Base-by-base conservation (phyloP, 2,797 vertebrate species). In the Clamator glandarius region DNA sequence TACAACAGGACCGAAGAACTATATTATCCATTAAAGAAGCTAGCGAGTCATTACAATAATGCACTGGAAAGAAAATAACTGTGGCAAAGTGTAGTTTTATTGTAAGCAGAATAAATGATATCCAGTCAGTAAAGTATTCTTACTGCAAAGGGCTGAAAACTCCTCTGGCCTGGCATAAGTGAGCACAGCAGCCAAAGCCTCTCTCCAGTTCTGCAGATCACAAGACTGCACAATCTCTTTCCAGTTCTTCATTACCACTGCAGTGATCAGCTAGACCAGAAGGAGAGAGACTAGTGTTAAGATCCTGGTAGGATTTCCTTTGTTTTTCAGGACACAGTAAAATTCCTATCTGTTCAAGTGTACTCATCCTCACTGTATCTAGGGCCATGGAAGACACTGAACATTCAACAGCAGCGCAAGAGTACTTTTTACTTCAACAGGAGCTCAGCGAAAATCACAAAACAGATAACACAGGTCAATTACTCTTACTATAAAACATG, bases 211-310 rank as follows among this genome's bases (percentile, higher is more conserved):
- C 87, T 99, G 98, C 95, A 99, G 98, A 46, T 99, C 98, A 87
- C 99, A 99, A 1, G 99, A 99, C 94, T 98, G 98, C 72, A 99
- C 98, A 93, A 99, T 98, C 85, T 99, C 99, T 25, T 97, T 98
- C 99, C 98, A 99, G 96, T 99, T 99, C 94, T 98, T 99, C 78
- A 98, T 99, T 91, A 99, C 99, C 83, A 99, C 99, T 8, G 99
- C 99, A 80, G 98, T 99, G 96, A 99, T 99, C 83, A 99, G 98
- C 99, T 99, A 89, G 29, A 64, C 44, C 85, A 78, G 15, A 93
- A 84, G 50, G 11, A 94, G 24, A 94, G 52, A 92, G 9, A 82
- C 1, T 35, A 68, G 42, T 80, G 89, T 85, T 67, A 67, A 33
- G 33, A 91, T 25, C 55, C 61, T 21, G 23, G 35, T 33, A 72